Conservation (phyloP, 2,888 invertebrate species). For the Megastigmus dorsalis region DNA sequence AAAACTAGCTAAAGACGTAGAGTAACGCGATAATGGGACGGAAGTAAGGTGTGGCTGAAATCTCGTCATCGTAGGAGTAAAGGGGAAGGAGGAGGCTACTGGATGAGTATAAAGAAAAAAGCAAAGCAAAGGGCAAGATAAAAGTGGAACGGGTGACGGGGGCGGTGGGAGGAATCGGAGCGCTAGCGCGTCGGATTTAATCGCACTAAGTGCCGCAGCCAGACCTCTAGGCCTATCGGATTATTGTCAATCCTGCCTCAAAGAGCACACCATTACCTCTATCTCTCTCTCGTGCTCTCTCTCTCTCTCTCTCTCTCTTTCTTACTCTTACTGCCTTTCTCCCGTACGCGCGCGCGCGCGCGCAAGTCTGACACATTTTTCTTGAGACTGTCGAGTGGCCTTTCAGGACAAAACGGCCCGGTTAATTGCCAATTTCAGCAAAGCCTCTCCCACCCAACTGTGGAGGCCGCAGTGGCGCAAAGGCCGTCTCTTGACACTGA, state of each 20-base stretch:
- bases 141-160: conserved; percentile 48
- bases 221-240: conserved; percentile 62
- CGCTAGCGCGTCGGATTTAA: conserved; percentile 62
- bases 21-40: conserved; percentile 55
- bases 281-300: background rate
- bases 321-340: no score
- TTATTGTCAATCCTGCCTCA: conserved; percentile 58
- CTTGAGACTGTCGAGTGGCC: conserved; percentile 13
- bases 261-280: conserved; percentile 45
- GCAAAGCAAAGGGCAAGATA: conserved; percentile 24
- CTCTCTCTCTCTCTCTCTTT: background rate
- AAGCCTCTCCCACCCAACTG: conserved; percentile 12
- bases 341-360: no score
- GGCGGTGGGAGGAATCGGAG: conserved; percentile 52
- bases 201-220: conserved; percentile 65
- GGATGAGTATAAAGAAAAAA: background rate
- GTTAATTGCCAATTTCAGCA: conserved; percentile 52
- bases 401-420: conserved; percentile 42
- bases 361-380: conserved; percentile 57
- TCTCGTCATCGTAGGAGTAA: conserved; percentile 48
- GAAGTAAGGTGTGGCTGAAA: conserved; percentile 58
- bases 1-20: conserved; percentile 42
- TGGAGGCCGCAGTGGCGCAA: background rate
- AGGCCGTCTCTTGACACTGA: conserved; percentile 15
- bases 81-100: conserved; percentile 16